Base-by-base conservation (phyloP, 2,797 vertebrate genomes). In the Brachymystax lenok region DNA sequence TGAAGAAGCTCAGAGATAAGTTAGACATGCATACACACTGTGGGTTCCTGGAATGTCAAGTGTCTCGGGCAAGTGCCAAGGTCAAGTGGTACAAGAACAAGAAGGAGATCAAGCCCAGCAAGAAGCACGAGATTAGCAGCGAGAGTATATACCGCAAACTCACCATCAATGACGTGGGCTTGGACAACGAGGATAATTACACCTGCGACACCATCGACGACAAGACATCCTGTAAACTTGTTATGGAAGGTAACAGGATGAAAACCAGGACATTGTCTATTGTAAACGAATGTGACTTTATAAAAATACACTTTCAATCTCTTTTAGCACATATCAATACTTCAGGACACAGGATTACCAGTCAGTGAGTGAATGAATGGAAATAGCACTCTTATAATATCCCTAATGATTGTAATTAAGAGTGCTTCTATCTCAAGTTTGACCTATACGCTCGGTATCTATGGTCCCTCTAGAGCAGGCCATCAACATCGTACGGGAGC, bases 1-100 rank as follows among this genome's bases (percentile, higher is more conserved):
- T 98, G 88, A 98, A 96, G 88, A 96, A 92, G 5, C 91, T 99
- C 85, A 88, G 97, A 77, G 97, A 99, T 85, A 99, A 99, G 93
- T 98, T 98, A 5, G 98, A 96, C 4, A 97, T 99, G 80, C 97
- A 96, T 87, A 98, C 96, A 81, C 98, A 98, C 78, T 93, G 96
- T 0, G 96, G 94, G 0, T 85, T 97, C 85, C 95, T 99, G 33
- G 98, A 99, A 88, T 99, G 98, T 93, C 97, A 98, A 85, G 95
- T 99, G 81, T 99, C 98, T 13, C 95, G 97, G 0, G 93, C 94
- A 88, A 99, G 87, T 0, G 97, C 97, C 30, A 82, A 88, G 71
- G 98, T 99, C 68, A 94, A 77, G 27, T 99, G 98, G 98, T 98
- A 93, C 88, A 98, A 97, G 82, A 96, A 94, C 78, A 89, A 93